Conservation (phyloP, 2,113 vertebrate species). For the Ahaetulla prasina region DNA sequence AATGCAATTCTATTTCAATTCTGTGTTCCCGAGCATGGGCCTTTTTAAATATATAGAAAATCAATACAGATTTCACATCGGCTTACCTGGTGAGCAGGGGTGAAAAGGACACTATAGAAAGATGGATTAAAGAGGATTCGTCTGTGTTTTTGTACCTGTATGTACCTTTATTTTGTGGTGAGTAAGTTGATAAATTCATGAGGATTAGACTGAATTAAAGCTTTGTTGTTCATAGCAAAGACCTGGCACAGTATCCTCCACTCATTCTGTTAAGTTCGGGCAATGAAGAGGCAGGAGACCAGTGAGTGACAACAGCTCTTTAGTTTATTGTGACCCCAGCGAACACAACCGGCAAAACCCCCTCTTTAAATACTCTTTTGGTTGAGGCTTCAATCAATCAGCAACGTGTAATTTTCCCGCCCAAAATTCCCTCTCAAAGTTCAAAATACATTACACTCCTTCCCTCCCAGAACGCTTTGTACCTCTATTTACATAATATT, state of each 20-base stretch:
- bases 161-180: not conserved
- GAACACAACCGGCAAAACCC: too few relatives aligned
- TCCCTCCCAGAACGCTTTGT: too few relatives aligned
- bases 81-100: not conserved
- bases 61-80: conserved; percentile 12
- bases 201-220: not conserved
- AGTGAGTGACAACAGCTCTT: too few relatives aligned
- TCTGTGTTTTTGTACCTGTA: not conserved
- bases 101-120: conserved; percentile 18
- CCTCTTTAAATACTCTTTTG: too few relatives aligned
- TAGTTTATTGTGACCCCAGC: too few relatives aligned
- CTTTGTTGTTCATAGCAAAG: conserved; percentile 9
- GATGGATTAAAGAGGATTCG: not conserved
- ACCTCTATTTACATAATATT: too few relatives aligned
- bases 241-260: not conserved
- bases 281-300: too few relatives aligned
- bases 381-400: too few relatives aligned
- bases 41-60: not conserved
- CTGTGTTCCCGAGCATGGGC: conserved; percentile 5
- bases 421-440: too few relatives aligned
- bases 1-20: conserved; percentile 14
- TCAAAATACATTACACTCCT: too few relatives aligned
- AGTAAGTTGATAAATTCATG: not conserved
- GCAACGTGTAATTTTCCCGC: too few relatives aligned
- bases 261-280: too few relatives aligned